phyloP scores from a whole-genome alignment of 37 sponge, comb jelly and placozoan genomes.

The Axinella damicornis region DNA sequence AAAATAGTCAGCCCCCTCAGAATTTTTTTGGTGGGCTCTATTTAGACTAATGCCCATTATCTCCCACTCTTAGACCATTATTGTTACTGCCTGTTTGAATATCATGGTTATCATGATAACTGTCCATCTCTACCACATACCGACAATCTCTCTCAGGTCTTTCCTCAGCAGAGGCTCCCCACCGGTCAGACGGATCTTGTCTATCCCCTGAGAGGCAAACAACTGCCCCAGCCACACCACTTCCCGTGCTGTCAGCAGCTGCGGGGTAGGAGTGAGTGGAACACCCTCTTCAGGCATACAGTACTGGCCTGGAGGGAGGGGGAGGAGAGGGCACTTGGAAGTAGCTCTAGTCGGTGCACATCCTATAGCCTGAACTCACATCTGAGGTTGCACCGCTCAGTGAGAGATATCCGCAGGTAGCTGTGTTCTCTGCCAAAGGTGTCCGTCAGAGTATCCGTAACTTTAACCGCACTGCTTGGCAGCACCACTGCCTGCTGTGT shows the following conservation, averaged over 20 bases:
- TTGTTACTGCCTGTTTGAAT: too few relatives aligned
- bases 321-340: too few relatives aligned
- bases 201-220: conserved; percentile 88
- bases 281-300: conserved; percentile 99
- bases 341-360: background rate
- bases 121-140: too few relatives aligned
- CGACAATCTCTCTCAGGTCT: conserved; percentile 84
- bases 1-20: too few relatives aligned
- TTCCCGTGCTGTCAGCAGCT: conserved; percentile 80
- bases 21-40: too few relatives aligned
- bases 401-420: conserved; percentile 95
- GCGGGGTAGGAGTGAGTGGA: conserved; percentile 59
- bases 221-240: conserved; percentile 66
- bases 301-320: conserved; percentile 98
- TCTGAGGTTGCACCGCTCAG: conserved; percentile 98
- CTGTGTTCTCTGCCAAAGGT: conserved; percentile 78
- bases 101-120: too few relatives aligned
- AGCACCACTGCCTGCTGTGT: too few relatives aligned
- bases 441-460: conserved; percentile 83
- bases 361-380: conserved; percentile 80
- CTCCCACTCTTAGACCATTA: too few relatives aligned
- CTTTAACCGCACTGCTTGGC: too few relatives aligned
- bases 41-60: too few relatives aligned
- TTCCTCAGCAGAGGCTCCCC: conserved; percentile 95
- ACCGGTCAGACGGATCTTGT: conserved; percentile 95